Base-by-base conservation (phyloP, 2,797 vertebrate species). In the Pyrocephalus nanus region DNA sequence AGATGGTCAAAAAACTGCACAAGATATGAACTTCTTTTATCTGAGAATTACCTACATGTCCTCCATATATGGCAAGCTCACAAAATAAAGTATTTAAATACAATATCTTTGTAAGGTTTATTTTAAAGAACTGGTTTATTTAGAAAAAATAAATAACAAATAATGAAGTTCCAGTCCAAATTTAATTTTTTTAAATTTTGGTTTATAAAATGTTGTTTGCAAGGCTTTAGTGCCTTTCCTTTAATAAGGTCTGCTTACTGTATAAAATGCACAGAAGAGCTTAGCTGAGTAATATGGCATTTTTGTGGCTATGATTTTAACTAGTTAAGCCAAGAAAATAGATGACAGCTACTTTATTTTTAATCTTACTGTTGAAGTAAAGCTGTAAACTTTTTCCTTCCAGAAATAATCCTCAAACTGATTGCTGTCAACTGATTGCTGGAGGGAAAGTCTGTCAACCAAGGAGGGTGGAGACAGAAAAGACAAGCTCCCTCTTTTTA, bases 311-410 rank as follows among this genome's bases (percentile, higher is more conserved):
- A 81, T 75, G 76, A 86, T 83, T 95, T 95, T 93, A 92, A 93
- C 87, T 77, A 88, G 69, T 92, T 92, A 95, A 90, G 38, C 65
- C 82, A 88, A 29, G 12, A 38, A 95, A 93, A 95, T 14, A 83
- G 54, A 95, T 92, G 93, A 93, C 93, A 95, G 80, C 23, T 81
- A 86, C 36, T 86, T 92, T 90, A 43, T 87, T 95, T 93, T 92
- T 94, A 86, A 92, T 95, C 86, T 82, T 55, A 55, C 50, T 83
- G 54, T 87, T 87, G 57, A 90, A 95, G 75, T 78, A 91, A 83
- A 96, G 70, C 87, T 86, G 72, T 86, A 93, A 95, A 97, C 82
- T 73, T 86, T 86, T 72, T 83, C 79, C 62, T 92, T 84, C 79
- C 82, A 90, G 89, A 95, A 95, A 94, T 93, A 95, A 87, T 91